Evolutionary conservation across 2,888 invertebrate species (phyloP).

Genomic region (Ecdyonurus torrentis): DNA sequence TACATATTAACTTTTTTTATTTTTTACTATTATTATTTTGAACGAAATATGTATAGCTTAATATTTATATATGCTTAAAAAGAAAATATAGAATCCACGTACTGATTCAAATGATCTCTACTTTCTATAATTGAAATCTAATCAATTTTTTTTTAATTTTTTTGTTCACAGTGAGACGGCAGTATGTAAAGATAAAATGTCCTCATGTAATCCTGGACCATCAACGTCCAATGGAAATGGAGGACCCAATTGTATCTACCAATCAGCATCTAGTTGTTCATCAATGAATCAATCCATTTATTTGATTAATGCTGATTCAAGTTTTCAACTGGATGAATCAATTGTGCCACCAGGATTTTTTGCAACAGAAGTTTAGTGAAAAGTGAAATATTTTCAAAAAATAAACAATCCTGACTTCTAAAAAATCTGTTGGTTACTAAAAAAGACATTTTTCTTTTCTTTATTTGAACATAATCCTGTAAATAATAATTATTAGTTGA

Average conservation of each 20-base stretch:
- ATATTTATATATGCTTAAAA: no score
- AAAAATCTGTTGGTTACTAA: no score
- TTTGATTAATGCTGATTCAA: not conserved
- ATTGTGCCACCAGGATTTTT: not conserved
- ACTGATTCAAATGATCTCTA: no score
- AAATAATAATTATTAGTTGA: not conserved
- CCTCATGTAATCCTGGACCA: not conserved
- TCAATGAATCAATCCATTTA: not conserved
- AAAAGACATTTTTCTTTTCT: not conserved
- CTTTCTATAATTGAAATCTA: not conserved
- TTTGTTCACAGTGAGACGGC: not conserved
- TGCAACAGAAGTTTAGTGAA: not conserved
- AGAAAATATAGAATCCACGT: no score
- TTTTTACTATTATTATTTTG: no score
- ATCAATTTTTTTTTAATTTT: not conserved
- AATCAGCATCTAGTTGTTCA: not conserved
- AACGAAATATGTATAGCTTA: no score
- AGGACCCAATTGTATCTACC: not conserved
- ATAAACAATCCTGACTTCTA: no score
- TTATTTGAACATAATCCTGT: not conserved
- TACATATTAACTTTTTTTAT: no score
- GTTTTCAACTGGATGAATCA: not conserved
- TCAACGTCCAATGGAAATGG: not conserved
- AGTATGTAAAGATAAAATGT: not conserved
- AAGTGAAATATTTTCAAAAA: no score